A percentile compares a stretch with the other conserved stretches of the same genome.
These are phyloP conservation scores for Sander vitreus DNA, from an alignment of 2,113 vertebrate genomes.

Conservation along the genomic window DNA sequence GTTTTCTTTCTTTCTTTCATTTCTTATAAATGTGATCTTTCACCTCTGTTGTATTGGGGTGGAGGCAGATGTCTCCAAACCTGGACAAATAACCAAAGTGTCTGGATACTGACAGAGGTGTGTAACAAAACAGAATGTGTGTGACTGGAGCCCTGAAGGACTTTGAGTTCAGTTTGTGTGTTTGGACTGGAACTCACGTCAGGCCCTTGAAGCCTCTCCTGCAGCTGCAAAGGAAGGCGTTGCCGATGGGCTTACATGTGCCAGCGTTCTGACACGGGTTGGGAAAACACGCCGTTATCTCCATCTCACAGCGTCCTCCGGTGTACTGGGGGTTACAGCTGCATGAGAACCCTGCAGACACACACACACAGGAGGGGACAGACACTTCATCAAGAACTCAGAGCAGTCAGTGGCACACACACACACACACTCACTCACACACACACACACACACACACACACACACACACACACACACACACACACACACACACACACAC, in stretches of 20 bases:
- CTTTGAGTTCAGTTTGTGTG: background rate
- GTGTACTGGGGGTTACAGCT: constrained; percentile 92
- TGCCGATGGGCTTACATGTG: constrained; percentile 92
- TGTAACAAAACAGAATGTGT: background rate
- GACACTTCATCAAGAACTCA: constrained; percentile 14
- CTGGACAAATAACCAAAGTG: background rate
- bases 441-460: too few species aligned
- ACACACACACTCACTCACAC: background rate
- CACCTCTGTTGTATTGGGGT: background rate
- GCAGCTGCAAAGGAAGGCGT: constrained; percentile 94
- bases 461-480: too few species aligned
- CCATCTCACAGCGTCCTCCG: constrained; percentile 93
- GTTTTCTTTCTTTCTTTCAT: too few species aligned
- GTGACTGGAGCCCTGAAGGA: background rate
- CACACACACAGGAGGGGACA: background rate
- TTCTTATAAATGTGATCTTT: too few species aligned
- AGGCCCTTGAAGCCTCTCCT: constrained; percentile 92
- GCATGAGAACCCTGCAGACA: constrained; percentile 90
- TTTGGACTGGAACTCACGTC: constrained; percentile 86
- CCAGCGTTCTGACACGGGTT: constrained; percentile 95
- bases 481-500: too few species aligned
- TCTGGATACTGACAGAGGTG: background rate
- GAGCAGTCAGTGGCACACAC: background rate
- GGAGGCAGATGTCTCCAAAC: background rate
- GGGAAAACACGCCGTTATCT: constrained; percentile 95